Conservation (phyloP, 92 coral and sea anemone species). For the Phenganax marumi region DNA sequence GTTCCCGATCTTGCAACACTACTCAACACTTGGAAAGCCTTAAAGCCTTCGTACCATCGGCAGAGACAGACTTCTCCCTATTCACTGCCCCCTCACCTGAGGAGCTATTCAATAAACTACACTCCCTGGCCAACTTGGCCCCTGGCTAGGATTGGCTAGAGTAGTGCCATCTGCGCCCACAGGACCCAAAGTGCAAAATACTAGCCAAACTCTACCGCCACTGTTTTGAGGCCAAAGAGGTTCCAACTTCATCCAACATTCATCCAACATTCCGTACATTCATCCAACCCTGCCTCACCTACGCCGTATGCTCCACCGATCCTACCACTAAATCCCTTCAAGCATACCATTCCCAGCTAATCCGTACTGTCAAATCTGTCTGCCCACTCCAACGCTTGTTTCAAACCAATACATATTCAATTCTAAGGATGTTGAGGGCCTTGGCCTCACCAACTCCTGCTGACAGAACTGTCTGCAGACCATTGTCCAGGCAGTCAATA, state of each 20-base stretch:
- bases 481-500: too few species aligned
- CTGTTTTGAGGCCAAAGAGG: too few species aligned
- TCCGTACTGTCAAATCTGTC: too few species aligned
- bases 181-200: neutral
- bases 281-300: conserved; percentile 42
- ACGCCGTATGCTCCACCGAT: conserved; percentile 27
- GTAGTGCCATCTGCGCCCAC: neutral
- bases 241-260: neutral
- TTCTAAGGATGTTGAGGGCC: neutral
- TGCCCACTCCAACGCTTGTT: neutral
- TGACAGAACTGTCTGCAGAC: neutral
- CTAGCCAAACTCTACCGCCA: too few species aligned
- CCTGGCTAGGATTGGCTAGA: neutral
- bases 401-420: neutral
- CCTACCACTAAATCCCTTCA: neutral
- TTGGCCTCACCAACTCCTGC: neutral
- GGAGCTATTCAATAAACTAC: neutral
- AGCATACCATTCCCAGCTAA: neutral
- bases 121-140: neutral
- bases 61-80: neutral
- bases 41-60: neutral
- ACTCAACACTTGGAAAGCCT: neutral
- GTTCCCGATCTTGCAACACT: neutral
- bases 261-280: conserved; percentile 30
- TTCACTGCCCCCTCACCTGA: neutral